Evolutionary conservation across 2,797 vertebrate species (phyloP).

Genomic region (Serranus cabrilla): DNA sequence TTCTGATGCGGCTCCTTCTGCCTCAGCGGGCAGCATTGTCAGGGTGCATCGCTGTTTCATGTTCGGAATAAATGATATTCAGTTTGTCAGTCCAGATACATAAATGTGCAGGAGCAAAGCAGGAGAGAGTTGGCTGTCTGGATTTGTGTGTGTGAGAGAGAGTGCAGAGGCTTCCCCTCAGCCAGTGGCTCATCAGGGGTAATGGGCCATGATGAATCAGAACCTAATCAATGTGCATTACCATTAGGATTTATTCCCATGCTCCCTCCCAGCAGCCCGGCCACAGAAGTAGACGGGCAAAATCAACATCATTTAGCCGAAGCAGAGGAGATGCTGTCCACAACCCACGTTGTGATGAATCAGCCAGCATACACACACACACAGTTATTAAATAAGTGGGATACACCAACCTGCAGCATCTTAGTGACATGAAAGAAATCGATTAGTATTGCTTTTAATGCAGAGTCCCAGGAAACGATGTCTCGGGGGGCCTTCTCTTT

Average conservation of each 20-base stretch:
- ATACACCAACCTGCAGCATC: slow-evolving; percentile 3
- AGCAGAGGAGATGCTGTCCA: slow-evolving; percentile 38
- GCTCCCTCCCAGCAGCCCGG: slow-evolving; percentile 9
- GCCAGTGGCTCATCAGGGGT: slow-evolving; percentile 61
- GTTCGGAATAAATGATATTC: slow-evolving; percentile 45
- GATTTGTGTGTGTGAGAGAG: neutral
- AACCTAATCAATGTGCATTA: slow-evolving; percentile 75
- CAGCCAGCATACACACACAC: slow-evolving; percentile 40
- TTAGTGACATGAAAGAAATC: slow-evolving; percentile 24
- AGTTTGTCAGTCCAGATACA: slow-evolving; percentile 41
- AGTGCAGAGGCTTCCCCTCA: slow-evolving; percentile 34
- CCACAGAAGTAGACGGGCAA: slow-evolving; percentile 15
- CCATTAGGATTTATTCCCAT: slow-evolving; percentile 66
- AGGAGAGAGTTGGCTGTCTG: slow-evolving; percentile 2
- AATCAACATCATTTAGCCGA: slow-evolving; percentile 55
- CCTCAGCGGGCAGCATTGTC: slow-evolving; percentile 31
- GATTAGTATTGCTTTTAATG: slow-evolving; percentile 32
- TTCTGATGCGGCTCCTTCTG: slow-evolving; percentile 24
- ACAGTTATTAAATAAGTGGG: slow-evolving; percentile 21
- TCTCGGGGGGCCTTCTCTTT: slow-evolving; percentile 8
- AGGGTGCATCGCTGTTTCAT: slow-evolving; percentile 15
- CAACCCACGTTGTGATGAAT: slow-evolving; percentile 53
- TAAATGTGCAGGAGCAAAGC: slow-evolving; percentile 25
- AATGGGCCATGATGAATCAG: slow-evolving; percentile 75
- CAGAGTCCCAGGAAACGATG: neutral